These are phyloP conservation scores for Pectinophora gossypiella DNA, from an alignment of 1,140 invertebrate species.

Conservation along the genomic window DNA sequence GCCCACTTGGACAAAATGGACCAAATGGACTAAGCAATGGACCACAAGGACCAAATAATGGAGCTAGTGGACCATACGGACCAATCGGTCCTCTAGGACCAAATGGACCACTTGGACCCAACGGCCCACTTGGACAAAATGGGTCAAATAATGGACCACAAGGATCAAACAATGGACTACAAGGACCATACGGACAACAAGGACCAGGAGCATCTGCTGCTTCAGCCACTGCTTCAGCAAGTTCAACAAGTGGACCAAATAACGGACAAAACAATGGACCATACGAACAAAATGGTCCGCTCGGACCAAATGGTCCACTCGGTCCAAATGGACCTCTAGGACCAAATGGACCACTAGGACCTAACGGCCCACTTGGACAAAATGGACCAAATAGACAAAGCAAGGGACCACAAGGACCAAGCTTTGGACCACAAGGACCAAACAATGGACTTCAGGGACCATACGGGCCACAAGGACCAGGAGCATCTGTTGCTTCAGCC, in stretches of 20 bases:
- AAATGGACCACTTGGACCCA: background rate
- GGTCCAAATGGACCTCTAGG: background rate
- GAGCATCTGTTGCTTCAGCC: background rate
- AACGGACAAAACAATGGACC: background rate
- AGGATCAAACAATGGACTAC: slow-evolving; percentile 2
- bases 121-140: no score
- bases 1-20: background rate
- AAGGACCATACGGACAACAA: no score
- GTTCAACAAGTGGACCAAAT: background rate
- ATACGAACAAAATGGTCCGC: slow-evolving; percentile 1
- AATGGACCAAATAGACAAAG: no score
- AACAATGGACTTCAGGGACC: no score
- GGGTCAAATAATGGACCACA: background rate
- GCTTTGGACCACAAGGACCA: no score
- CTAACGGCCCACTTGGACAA: background rate
- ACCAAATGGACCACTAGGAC: background rate
- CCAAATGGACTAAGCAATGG: no score
- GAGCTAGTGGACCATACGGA: background rate
- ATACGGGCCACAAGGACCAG: background rate
- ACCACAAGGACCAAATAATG: no score
- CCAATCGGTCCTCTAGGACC: slow-evolving; percentile 2
- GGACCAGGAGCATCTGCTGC: background rate
- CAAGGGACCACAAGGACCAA: no score
- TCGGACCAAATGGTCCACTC: background rate
- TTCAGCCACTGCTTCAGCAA: background rate